Evolutionary conservation across 2,888 invertebrate species (phyloP), one percentile per base, ranked within the genome.

Genomic region (Scaptomyza parva): DNA sequence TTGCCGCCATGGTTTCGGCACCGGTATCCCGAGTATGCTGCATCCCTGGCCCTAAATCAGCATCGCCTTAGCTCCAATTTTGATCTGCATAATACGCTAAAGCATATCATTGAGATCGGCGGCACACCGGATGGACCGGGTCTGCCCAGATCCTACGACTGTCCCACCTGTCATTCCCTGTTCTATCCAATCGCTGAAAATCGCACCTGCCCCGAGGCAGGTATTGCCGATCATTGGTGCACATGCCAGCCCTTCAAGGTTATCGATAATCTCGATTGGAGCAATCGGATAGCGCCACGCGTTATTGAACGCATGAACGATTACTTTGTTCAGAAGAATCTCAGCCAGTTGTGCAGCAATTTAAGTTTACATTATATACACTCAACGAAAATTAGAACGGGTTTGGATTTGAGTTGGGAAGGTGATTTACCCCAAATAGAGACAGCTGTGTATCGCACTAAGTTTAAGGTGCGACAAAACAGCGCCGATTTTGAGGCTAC

Each of bases 141-240:
- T 2, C 24, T 78, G 12, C 71, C 82, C 14, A 50, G 45, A n/a
- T 92, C 93, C 48, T 87, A 89, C 53, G 93, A 93, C 12, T 95
- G 95, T 88, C 92, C 93, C 0, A 92, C 91, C 1, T 95, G 96
- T 78, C 93, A 93, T 50, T 94, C 94, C 43, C 84, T 96, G 45
- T 94, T 96, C 62, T 89, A 92, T 33, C 91, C 92, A 20, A 92
- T 95, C 1, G 92, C 92, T 33, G 88, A 88, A 45, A 93, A 93
- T 66, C 92, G 96, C 33, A 94, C 94, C 3, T 96, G 96, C 80
- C 89, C 91, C 26, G 94, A 95, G 58, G 94, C 94, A 3, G 93
- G 93, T 0, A 94, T 96, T 50, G 91, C 92, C 0, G 92, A 93
- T 18, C 95, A 95, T 82, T 96, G 95, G 95, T 96, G 96, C 86